Evolutionary conservation across 1,140 invertebrate genomes (phyloP), one percentile per base, ranked within the genome.

Genomic region (Drosophila ananassae): DNA sequence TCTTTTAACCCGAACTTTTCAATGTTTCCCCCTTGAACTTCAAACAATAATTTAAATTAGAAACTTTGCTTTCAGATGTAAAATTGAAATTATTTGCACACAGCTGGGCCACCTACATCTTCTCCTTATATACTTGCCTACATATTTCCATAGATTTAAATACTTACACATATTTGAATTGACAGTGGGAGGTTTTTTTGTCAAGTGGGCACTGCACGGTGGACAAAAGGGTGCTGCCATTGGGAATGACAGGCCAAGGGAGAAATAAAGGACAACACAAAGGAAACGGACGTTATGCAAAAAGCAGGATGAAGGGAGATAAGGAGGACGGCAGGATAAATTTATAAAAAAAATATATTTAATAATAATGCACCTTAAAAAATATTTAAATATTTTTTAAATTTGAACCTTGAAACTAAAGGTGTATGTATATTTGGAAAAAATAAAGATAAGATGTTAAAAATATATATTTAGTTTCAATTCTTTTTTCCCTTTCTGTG

Each of bases 71-170:
- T 57, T 73, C 60, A 78, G 71, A 87, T 89, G 87, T 85, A 62
- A 87, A 85, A 85, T 85, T 85, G 76, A 85, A 85, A 85, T 85
- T 71, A 89, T 82, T 89, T 68, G 71, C 78, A 79, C 58, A 72
- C 82, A 85, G 82, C 82, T 85, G 82, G 52, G 78, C 34, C 41
- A 39, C 63, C 61, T 51, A 46, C 46, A 54, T 48, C 41, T 59
- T 48, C 41, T 54, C 24, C 52, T 41, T 39, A 46, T 37, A 54
- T 22, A 22, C 10, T 46, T 17, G 6, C 37, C n/a, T 37, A 50
- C 21, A 21, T 21, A 24, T 13, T 39, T 21, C 12, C 47, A 37
- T 7, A 63, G 17, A 25, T 47, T 25, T 39, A 46, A 6, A 44
- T 50, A 22, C 13, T 13, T 55, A 52, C 55, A 8, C 24, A 51